Conservation (phyloP, 1,140 invertebrate species). For the Eurosta solidaginis region DNA sequence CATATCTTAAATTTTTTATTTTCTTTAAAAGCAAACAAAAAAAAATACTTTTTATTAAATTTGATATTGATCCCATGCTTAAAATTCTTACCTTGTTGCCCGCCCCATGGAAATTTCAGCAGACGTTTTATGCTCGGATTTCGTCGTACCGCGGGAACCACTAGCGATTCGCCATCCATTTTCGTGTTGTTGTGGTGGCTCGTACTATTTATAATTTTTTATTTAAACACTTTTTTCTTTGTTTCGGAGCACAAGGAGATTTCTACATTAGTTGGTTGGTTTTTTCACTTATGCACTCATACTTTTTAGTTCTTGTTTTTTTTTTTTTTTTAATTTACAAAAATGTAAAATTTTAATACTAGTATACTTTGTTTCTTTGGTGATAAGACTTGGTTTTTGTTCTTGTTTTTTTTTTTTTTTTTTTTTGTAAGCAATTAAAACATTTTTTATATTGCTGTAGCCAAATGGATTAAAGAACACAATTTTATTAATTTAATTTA, state of each 20-base stretch:
- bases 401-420: too few species aligned
- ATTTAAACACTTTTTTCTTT: not conserved
- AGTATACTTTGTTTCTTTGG: not conserved
- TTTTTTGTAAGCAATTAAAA: too few species aligned
- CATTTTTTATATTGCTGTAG: too few species aligned
- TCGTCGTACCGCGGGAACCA: constrained; percentile 60
- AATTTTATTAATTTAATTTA: too few species aligned
- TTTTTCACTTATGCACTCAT: not conserved
- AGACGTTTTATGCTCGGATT: constrained; percentile 68
- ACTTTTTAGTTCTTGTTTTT: not conserved
- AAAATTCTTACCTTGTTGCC: constrained; percentile 43
- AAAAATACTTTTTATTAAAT: too few species aligned
- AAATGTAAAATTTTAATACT: not conserved
- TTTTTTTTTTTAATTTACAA: not conserved
- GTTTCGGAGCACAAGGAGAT: not conserved
- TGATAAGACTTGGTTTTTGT: constrained; percentile 1
- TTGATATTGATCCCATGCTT: too few species aligned
- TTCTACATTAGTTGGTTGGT: not conserved
- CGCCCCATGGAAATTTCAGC: constrained; percentile 66
- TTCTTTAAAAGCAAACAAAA: too few species aligned
- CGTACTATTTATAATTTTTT: not conserved
- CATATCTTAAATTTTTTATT: too few species aligned
- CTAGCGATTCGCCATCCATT: constrained; percentile 49
- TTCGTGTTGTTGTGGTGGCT: constrained; percentile 8
- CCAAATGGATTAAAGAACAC: too few species aligned